Conservation (phyloP, 2,797 vertebrate species). For the Margarornis squamiger region DNA sequence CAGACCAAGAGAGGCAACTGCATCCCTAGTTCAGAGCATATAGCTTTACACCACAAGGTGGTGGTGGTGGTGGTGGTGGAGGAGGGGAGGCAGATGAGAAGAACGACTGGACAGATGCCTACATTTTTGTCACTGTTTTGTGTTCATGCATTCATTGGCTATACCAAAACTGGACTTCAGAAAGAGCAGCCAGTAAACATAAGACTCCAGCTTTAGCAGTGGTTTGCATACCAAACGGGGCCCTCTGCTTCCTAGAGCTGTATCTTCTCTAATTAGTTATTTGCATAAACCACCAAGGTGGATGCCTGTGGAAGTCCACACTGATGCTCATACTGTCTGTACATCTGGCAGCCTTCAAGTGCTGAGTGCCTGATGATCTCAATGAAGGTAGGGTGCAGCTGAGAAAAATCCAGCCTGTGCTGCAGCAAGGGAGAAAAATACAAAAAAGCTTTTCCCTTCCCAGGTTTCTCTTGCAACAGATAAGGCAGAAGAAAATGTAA, state of each 20-base stretch:
- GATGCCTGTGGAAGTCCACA: neutral
- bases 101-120: neutral
- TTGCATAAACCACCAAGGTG: neutral
- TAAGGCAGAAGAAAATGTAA: neutral
- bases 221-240: neutral
- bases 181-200: neutral
- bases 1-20: constrained; percentile 55
- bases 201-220: neutral
- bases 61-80: neutral
- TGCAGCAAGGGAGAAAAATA: neutral
- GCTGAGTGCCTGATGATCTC: neutral
- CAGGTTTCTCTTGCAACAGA: neutral
- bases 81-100: neutral
- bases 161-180: neutral
- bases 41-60: neutral
- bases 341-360: neutral
- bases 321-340: neutral
- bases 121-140: neutral
- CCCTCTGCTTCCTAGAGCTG: neutral
- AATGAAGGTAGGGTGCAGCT: neutral
- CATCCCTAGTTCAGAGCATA: neutral
- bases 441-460: neutral
- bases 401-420: neutral
- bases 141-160: neutral
- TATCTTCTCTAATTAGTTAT: neutral